phyloP scores from a whole-genome alignment of 2,888 invertebrate species.

The Melieria crassipennis region DNA sequence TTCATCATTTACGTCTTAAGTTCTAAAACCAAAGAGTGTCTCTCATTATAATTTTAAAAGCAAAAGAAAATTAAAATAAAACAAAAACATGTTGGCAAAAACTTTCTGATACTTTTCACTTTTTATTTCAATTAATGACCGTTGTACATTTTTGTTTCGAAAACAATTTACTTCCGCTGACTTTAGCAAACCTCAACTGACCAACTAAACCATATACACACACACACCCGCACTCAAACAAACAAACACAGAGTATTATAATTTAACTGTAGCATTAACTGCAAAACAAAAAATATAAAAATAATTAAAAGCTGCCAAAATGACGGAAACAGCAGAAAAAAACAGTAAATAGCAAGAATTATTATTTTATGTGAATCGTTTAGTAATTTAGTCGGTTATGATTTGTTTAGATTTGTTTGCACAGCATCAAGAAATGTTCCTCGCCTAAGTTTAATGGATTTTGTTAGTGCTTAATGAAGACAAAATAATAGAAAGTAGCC shows the following conservation, averaged over 20 bases:
- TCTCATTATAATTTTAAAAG: conserved; percentile 37
- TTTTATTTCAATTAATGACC: conserved; percentile 4
- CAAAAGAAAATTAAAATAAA: background rate
- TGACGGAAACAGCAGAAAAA: background rate
- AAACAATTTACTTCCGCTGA: background rate
- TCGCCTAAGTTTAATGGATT: too few relatives aligned
- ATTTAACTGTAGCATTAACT: too few relatives aligned
- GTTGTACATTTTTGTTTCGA: conserved; percentile 15
- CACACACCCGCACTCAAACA: too few relatives aligned
- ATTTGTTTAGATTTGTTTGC: too few relatives aligned
- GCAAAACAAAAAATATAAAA: conserved; percentile 4
- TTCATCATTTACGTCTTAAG: conserved; percentile 47
- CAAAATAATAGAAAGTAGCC: too few relatives aligned
- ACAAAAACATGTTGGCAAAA: background rate
- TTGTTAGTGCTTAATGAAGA: too few relatives aligned
- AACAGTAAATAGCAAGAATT: background rate
- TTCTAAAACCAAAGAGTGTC: conserved; percentile 59
- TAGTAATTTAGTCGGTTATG: too few relatives aligned
- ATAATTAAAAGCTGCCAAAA: background rate
- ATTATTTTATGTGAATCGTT: too few relatives aligned
- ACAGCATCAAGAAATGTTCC: too few relatives aligned
- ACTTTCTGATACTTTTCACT: background rate
- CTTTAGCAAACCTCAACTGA: too few relatives aligned
- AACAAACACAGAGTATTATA: too few relatives aligned
- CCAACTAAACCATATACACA: too few relatives aligned